Base-by-base conservation (phyloP, 1,140 invertebrate genomes). In the Chironomus striatipennis region DNA sequence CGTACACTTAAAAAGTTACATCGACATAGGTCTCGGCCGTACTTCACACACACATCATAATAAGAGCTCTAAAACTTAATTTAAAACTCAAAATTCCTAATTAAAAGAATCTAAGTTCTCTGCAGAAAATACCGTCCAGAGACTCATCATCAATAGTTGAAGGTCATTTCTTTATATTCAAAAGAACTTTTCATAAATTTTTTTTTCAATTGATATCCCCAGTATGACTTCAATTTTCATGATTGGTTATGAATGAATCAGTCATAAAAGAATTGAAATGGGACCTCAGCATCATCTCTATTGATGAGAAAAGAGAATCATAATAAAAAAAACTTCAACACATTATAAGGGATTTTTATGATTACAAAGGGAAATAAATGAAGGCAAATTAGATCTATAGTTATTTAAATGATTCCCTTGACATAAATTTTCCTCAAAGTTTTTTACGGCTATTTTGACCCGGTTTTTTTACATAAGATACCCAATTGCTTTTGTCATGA, bases 331-430 rank as follows among this genome's bases (percentile, higher is more conserved):
- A 57, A n/a, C n/a, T 57, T 57, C 12, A 57, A 57, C 47, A 57
- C 47, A 57, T 57, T 57, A 57, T 57, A 57, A n/a, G n/a, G n/a
- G 12, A 57, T 57, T 34, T 57, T 57, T 57, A 57, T 57, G 47
- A 57, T 57, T 57, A 57, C 10, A 57, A 15, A 57, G 12, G n/a
- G 47, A 57, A 57, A 57, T 57, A 57, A n/a, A 12, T n/a, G 8
- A n/a, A 57, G 47, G 47, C 47, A 57, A 57, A 57, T 57, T 57
- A 57, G 47, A 57, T 47, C 43, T 47, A 47, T 57, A 57, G 47
- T 57, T 57, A 57, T 12, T 15, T 15, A 57, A 57, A 57, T 57
- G 12, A 57, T 57, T 57, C 47, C 47, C 47, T 12, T 57, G 47
- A 57, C 12, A 57, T 57, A 57, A 57, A 57, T 15, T 57, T 15